Evolutionary conservation across 2,888 invertebrate genomes (phyloP).

Genomic region (Cryptocheilus praepositus): DNA sequence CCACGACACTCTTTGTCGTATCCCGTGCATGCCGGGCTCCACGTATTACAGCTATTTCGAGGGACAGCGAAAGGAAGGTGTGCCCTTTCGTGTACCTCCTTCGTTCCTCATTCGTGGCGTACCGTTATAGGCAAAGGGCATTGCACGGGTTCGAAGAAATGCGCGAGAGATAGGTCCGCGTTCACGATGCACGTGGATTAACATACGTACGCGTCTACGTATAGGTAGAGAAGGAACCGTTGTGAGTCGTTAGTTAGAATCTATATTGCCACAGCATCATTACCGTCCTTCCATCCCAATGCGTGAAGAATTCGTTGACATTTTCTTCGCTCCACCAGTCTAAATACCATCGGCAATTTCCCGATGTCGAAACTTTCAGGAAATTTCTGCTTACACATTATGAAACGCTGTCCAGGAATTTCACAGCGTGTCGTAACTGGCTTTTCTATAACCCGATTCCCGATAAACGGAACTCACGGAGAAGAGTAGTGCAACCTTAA

Average conservation of each 20-base stretch:
- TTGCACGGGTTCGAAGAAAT: constrained; percentile 49
- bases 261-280: background rate
- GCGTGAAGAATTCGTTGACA: too few relatives aligned
- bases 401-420: too few relatives aligned
- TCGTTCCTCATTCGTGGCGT: constrained; percentile 26
- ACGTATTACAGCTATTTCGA: constrained; percentile 15
- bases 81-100: constrained; percentile 26
- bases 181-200: background rate
- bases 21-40: background rate
- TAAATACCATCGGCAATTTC: too few relatives aligned
- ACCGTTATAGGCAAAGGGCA: constrained; percentile 55
- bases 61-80: background rate
- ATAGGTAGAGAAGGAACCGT: constrained; percentile 29
- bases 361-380: too few relatives aligned
- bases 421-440: too few relatives aligned
- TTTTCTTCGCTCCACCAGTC: too few relatives aligned
- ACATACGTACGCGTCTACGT: constrained; percentile 10
- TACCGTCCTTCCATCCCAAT: too few relatives aligned
- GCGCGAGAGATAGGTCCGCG: constrained; percentile 11
- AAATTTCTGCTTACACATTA: too few relatives aligned
- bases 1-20: background rate
- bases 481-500: background rate
- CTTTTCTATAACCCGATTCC: background rate
- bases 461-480: background rate
- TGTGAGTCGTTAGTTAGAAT: constrained; percentile 13